Base-by-base conservation (phyloP, 1,140 invertebrate genomes). In the Papilio polyxenes region DNA sequence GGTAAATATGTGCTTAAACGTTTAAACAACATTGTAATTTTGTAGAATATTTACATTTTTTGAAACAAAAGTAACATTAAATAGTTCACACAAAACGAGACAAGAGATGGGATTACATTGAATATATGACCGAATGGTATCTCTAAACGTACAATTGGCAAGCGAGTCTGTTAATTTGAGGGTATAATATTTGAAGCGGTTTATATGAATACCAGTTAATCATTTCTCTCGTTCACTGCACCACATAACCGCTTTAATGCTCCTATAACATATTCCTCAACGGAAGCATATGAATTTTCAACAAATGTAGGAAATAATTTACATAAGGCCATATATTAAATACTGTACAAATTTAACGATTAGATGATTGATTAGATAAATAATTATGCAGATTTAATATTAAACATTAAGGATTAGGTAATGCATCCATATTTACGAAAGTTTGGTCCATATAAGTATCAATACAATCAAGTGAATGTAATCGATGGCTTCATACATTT, bases 371-470 rank as follows among this genome's bases (percentile, higher is more conserved):
- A 89, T 88, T 89, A 93, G 92, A 91, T 92, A 93, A 94, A 93
- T 93, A 91, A 92, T 86, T 83, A 84, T 89, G 89, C 90, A 88
- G 90, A 87, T 92, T 89, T 92, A 90, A 92, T 88, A 90, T 92
- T 92, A 92, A 89, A 88, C 89, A 87, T 89, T 92, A 92, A 91
- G 90, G 92, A 92, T 90, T 91, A 89, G 87, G 87, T 89, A 91
- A 92, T 92, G 89, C 86, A 89, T 93, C 90, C 89, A 86, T 92
- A 93, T 90, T 92, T 91, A 93, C 88, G 91, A 93, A 92, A 92
- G 90, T 93, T 94, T 94, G 93, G 93, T 94, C 93, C 92, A 94
- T 94, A 93, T 89, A 91, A 93, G 90, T 92, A 91, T 93, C 93
- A 93, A 92, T 92, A 93, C 89, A 88, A 72, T 93, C 87, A 90